Conservation (phyloP, 2,888 invertebrate genomes). For the Synergus laeviventris region DNA sequence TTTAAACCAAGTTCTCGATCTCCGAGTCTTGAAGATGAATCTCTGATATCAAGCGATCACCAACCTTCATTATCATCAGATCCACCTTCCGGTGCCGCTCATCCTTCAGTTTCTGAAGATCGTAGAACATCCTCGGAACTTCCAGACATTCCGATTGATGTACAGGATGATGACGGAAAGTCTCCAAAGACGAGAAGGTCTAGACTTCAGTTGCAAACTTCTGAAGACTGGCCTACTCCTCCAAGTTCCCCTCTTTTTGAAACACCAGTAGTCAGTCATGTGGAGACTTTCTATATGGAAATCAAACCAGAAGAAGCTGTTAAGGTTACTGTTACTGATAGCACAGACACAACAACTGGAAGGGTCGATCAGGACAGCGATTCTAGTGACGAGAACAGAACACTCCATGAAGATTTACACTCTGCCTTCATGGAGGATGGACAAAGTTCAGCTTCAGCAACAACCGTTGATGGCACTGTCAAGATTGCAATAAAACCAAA, state of each 20-base stretch:
- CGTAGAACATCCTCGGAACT: constrained; percentile 89
- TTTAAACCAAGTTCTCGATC: constrained; percentile 91
- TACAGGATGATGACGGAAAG: constrained; percentile 76
- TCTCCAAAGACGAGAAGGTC: constrained; percentile 66
- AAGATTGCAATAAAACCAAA: constrained; percentile 87
- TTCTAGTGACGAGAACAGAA: constrained; percentile 83
- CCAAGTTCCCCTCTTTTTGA: constrained; percentile 85
- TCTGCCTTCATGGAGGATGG: constrained; percentile 71
- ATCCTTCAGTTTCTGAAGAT: constrained; percentile 84
- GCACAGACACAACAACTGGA: constrained; percentile 80
- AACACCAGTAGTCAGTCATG: constrained; percentile 85
- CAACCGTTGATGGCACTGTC: constrained; percentile 89
- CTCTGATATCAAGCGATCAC: constrained; percentile 89
- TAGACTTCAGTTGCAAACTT: constrained; percentile 78
- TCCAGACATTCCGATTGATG: constrained; percentile 89
- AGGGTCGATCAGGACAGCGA: constrained; percentile 77
- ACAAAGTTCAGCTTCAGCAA: constrained; percentile 78
- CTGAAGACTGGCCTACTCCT: constrained; percentile 89
- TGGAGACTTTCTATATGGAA: constrained; percentile 88
- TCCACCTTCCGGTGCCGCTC: constrained; percentile 79
- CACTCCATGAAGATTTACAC: constrained; percentile 80
- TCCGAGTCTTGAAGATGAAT: constrained; percentile 90
- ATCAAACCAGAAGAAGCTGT: constrained; percentile 87
- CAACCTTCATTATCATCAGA: constrained; percentile 91
- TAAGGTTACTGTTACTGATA: constrained; percentile 85